Percentiles rank a stretch among this genome's conserved stretches.
These are phyloP conservation scores for Bombycilla garrulus DNA, from an alignment of 2,113 vertebrate genomes.

Conservation along the genomic window DNA sequence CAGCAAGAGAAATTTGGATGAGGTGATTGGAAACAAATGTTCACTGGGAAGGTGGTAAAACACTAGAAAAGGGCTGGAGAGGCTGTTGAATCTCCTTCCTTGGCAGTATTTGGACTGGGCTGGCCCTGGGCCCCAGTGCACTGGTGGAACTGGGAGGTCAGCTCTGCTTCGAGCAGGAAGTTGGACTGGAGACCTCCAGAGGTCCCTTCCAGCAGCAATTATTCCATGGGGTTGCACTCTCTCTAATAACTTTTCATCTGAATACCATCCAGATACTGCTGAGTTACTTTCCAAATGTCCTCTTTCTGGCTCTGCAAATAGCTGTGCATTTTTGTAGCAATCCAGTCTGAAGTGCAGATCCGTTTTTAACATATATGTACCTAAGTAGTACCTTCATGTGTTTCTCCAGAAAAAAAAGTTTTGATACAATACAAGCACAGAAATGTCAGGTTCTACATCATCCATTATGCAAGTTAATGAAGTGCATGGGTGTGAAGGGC, in stretches of 20 bases:
- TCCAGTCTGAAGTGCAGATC: not conserved
- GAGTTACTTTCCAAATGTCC: not conserved
- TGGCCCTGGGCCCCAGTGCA: not conserved
- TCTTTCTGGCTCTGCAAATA: not conserved
- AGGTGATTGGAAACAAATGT: not conserved
- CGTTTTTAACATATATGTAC: not conserved
- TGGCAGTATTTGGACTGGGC: not conserved
- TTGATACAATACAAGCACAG: not conserved
- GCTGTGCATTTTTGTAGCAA: not conserved
- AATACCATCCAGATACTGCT: not conserved
- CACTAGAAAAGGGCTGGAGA: not conserved
- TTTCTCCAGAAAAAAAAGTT: not conserved
- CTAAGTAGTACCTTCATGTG: not conserved
- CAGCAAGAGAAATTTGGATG: not conserved
- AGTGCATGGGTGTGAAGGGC: conserved; percentile 18
- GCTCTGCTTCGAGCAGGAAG: not conserved
- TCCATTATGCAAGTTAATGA: not conserved
- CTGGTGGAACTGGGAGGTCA: not conserved
- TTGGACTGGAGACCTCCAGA: not conserved
- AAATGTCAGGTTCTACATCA: not conserved
- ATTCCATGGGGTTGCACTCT: not conserved
- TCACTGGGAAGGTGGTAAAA: not conserved
- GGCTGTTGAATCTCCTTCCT: not conserved
- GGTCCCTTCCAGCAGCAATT: not conserved
- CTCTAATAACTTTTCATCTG: not conserved